Base-by-base conservation (phyloP, 35 echinoderm and acorn worm species). In the Apostichopus californicus region DNA sequence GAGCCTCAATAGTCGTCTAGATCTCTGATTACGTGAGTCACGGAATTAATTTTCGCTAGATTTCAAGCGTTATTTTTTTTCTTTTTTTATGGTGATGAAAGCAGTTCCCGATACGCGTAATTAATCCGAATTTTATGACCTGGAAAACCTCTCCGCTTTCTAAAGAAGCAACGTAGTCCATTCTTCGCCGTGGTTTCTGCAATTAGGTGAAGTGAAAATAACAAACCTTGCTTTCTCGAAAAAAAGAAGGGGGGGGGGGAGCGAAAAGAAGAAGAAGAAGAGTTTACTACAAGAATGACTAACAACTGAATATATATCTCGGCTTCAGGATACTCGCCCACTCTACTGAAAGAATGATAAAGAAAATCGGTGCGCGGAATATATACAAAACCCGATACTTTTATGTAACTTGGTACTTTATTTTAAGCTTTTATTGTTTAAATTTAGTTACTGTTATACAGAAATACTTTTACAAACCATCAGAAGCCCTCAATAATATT, bases 121-220 rank as follows among this genome's bases (percentile, higher is more conserved):
- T 84, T 84, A 84, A 84, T 84, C 81, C 81, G 81, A 84, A 84
- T 84, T 84, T 84, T 84, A 84, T 84, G 81, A 84, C 81, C 57
- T 84, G 54, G 14, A 54, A 84, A 55, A 20, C 81, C 13, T 58
- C 57, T 84, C 57, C 17, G 20, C 34, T 57, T 21, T 55, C 54
- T 57, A 58, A 58, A 84, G 15, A 84, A 57, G n/a, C 56, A 15
- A 57, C 18, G 0, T 73, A 21, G 12, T 15, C 70, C 14, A 57
- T 83, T 83, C 81, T 84, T 54, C 54, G 11, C 7, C 17, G 14
- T 46, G 81, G 57, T 84, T 84, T 58, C 81, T n/a, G 57, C 81
- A 84, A 84, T 84, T 84, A 84, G 81, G 81, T 84, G 81, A 84
- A 84, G 46, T 57, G 57, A 84, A 34, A 84, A 84, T 57, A 23